A percentile compares a stretch with the other conserved stretches of the same genome.
These are phyloP conservation scores for Hololepta plana DNA, from an alignment of 2,888 invertebrate species.

Conservation along the genomic window DNA sequence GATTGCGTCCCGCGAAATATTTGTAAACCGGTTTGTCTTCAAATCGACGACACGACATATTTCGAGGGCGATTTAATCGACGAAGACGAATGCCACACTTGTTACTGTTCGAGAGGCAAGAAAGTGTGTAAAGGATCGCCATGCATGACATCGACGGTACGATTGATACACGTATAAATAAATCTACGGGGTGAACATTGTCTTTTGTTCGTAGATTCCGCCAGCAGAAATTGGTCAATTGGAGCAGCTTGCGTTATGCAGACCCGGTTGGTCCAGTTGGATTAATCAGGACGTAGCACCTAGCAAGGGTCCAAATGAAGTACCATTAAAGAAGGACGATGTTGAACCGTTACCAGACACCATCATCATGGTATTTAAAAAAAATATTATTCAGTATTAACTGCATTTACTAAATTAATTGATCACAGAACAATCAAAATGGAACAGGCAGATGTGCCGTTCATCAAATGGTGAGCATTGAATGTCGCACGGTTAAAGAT, in stretches of 20 bases:
- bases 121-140: slow-evolving; percentile 54
- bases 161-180: slow-evolving; percentile 9
- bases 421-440: slow-evolving; percentile 23
- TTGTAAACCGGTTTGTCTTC: slow-evolving; percentile 54
- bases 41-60: slow-evolving; percentile 44
- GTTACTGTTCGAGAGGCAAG: slow-evolving; percentile 52
- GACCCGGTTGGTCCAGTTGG: slow-evolving; percentile 66
- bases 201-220: no score
- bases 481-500: slow-evolving; percentile 51
- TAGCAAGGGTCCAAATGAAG: slow-evolving; percentile 8
- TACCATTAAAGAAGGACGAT: slow-evolving; percentile 29
- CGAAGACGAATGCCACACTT: slow-evolving; percentile 64
- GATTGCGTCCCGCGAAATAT: slow-evolving; percentile 58
- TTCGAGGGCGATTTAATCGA: slow-evolving; percentile 63
- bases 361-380: slow-evolving; percentile 30
- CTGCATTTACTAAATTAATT: slow-evolving; percentile 8
- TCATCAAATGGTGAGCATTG: slow-evolving; percentile 48
- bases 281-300: slow-evolving; percentile 38
- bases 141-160: slow-evolving; percentile 26
- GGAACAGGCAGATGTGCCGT: slow-evolving; percentile 36
- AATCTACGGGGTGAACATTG: no score
- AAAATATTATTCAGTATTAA: slow-evolving; percentile 2
- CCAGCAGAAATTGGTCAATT: slow-evolving; percentile 11
- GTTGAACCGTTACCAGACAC: slow-evolving; percentile 37
- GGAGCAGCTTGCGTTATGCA: slow-evolving; percentile 30